Evolutionary conservation across 64 coral and sea anemone species (phyloP).

Genomic region (Stichodactyla mertensii): DNA sequence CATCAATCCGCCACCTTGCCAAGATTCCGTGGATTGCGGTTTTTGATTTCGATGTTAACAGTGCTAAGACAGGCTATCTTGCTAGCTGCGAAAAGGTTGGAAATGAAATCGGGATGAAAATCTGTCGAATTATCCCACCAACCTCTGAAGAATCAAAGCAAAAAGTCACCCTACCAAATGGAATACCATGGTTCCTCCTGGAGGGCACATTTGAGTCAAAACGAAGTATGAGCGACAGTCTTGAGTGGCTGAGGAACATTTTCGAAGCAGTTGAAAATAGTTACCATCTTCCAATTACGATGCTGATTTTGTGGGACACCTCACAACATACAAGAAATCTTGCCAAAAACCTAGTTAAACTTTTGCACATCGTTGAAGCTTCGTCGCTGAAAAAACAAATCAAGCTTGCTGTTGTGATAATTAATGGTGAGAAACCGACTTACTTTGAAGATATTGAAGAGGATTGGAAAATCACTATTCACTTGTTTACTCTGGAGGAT

Average conservation of each 20-base stretch:
- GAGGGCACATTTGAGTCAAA: constrained; percentile 35
- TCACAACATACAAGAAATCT: not conserved
- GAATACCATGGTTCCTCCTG: constrained; percentile 60
- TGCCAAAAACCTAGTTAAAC: constrained; percentile 23
- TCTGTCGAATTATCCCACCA: constrained; percentile 55
- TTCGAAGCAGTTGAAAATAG: constrained; percentile 30
- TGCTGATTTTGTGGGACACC: constrained; percentile 46
- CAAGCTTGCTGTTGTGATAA: constrained; percentile 36
- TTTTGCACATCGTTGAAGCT: constrained; percentile 26
- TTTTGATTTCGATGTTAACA: constrained; percentile 58
- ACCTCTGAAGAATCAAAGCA: not conserved
- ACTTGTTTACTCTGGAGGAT: constrained; percentile 25
- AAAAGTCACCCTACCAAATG: constrained; percentile 34
- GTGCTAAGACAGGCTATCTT: constrained; percentile 43
- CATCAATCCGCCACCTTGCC: constrained; percentile 27
- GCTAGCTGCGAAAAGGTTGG: constrained; percentile 34
- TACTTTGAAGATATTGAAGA: constrained; percentile 36
- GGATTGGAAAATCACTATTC: constrained; percentile 32
- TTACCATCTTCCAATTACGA: constrained; percentile 42
- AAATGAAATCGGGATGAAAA: constrained; percentile 41
- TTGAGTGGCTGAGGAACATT: constrained; percentile 42
- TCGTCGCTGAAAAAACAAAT: constrained; percentile 35
- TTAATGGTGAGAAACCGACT: not conserved
- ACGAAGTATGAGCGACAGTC: constrained; percentile 26
- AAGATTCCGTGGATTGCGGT: constrained; percentile 66